phyloP scores from a whole-genome alignment of 1,140 invertebrate genomes.

The Episyrphus balteatus region DNA sequence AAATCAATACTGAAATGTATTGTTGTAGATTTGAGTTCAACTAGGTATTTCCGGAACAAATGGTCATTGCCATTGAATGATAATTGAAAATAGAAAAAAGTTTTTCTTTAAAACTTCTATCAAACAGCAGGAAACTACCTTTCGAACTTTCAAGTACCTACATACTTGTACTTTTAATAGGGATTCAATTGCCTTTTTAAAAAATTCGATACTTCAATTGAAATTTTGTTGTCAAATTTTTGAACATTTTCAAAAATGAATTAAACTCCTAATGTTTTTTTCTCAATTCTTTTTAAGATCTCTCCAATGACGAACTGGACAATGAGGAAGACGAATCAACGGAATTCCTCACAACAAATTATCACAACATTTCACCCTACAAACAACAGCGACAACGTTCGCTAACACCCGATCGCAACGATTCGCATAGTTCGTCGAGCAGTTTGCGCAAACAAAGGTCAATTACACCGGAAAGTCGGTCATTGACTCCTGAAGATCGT shows the following conservation, averaged over 20 bases:
- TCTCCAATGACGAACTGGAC: slow-evolving; percentile 34
- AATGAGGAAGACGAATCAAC: slow-evolving; percentile 25
- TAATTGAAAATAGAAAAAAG: not conserved
- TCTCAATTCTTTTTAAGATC: slow-evolving; percentile 20
- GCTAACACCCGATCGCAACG: slow-evolving; percentile 30
- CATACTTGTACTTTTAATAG: too few species aligned
- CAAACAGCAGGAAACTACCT: too few species aligned
- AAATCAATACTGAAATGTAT: not conserved
- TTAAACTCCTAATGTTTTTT: too few species aligned
- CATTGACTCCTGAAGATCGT: slow-evolving; percentile 30
- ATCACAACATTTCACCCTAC: slow-evolving; percentile 28
- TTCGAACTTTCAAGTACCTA: too few species aligned
- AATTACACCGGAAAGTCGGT: slow-evolving; percentile 31
- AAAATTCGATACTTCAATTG: not conserved
- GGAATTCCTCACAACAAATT: slow-evolving; percentile 25
- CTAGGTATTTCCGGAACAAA: not conserved
- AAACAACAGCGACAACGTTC: slow-evolving; percentile 29
- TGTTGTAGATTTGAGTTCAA: not conserved
- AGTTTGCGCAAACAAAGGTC: slow-evolving; percentile 32
- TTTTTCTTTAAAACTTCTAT: not conserved
- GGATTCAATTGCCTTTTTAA: not conserved
- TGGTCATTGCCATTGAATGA: too few species aligned
- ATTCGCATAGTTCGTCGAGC: slow-evolving; percentile 29
- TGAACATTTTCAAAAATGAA: too few species aligned
- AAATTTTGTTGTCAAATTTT: too few species aligned